Evolutionary conservation across 2,888 invertebrate species (phyloP), one percentile per base, ranked within the genome.

Genomic region (Malachius bipustulatus): DNA sequence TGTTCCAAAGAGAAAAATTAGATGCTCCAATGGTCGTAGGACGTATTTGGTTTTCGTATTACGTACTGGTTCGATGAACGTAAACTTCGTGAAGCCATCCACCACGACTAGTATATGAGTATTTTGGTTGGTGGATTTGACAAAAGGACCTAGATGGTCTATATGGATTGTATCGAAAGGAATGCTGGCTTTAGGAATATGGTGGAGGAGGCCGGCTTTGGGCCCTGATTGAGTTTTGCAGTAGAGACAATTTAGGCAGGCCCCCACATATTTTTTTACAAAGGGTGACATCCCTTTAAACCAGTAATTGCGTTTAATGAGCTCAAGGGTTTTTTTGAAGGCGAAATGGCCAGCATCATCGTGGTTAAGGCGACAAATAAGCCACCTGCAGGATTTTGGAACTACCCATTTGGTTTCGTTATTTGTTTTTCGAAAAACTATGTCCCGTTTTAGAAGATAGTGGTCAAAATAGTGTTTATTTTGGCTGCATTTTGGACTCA

Each of bases 171-270:
- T 50, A 29, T 48, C 30, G 36, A 50, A 39, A 4, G 48, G 50
- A 9, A 32, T 28, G 1, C 40, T 4, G 2, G 28, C 32, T 30
- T 50, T 50, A 26, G 41, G 35, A 11, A 46, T 46, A 3, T 40
- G 42, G 16, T 49, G 33, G 16, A 55, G 15, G 14, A 41, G 4
- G 36, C 49, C 4, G 45, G 29, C 8, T 0, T 53, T 19, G 26
- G 39, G 40, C 2, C 40, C 39, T 38, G 45, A 32, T 26, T 40
- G 41, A 15, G 41, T 45, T 46, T 55, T 55, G 35, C 43, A 47
- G 38, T 52, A 54, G 33, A 43, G 37, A 32, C 52, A 52, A 24
- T 45, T 43, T 4, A 55, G 13, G 34, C 53, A 52, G 16, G 46
- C 45, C 34, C 39, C 40, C 4, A 53, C 43, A 30, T 52, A 52